These are phyloP conservation scores for Trissolcus japonicus DNA, from an alignment of 2,888 invertebrate genomes.

Conservation along the genomic window DNA sequence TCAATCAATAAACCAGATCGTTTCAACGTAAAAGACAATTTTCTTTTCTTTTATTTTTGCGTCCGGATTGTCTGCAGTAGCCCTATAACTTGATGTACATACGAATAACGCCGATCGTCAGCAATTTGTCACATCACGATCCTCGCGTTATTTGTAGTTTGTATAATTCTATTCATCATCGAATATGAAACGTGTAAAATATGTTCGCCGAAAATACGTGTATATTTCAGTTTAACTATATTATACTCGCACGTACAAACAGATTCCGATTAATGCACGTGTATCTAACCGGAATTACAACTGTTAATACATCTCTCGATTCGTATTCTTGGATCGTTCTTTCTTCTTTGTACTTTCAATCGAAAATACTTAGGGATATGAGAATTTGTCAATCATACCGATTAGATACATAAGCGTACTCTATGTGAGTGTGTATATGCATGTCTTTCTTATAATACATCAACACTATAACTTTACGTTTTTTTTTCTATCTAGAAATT, in stretches of 20 bases:
- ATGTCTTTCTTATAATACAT: slow-evolving; percentile 63
- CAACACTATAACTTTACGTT: slow-evolving; percentile 71
- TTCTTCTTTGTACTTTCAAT: too few relatives aligned
- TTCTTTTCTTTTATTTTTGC: background rate
- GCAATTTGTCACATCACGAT: background rate
- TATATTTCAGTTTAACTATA: slow-evolving; percentile 57
- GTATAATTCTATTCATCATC: background rate
- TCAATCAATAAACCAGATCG: slow-evolving; percentile 21
- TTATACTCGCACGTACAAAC: slow-evolving; percentile 63
- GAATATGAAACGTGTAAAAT: slow-evolving; percentile 75
- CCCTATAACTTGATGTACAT: slow-evolving; percentile 2
- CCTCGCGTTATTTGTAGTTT: background rate
- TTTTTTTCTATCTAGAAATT: slow-evolving; percentile 62
- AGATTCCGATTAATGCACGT: slow-evolving; percentile 62
- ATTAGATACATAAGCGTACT: slow-evolving; percentile 35
- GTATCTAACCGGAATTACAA: slow-evolving; percentile 42
- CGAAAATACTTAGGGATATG: background rate
- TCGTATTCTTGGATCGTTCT: background rate
- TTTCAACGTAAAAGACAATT: slow-evolving; percentile 9
- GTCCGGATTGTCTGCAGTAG: slow-evolving; percentile 2
- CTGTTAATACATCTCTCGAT: background rate
- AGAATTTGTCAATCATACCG: background rate
- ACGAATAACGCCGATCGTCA: background rate
- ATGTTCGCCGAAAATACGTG: slow-evolving; percentile 72
- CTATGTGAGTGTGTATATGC: slow-evolving; percentile 63